Evolutionary conservation across 2,888 invertebrate species (phyloP), one percentile per base, ranked within the genome.

Genomic region (Tachina grossa): DNA sequence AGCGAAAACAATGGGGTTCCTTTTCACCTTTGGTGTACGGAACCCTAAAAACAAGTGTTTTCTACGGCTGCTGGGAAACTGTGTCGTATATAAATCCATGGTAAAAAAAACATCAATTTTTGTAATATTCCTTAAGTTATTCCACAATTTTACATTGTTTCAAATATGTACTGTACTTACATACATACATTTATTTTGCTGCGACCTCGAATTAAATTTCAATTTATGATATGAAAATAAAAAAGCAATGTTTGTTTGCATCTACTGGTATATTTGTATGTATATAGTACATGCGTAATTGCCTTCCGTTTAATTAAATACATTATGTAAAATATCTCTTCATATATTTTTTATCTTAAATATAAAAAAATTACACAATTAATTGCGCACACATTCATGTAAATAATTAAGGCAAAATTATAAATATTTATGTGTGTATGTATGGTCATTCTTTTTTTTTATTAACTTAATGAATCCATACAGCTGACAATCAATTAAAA

Each of bases 401-500:
- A 61, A 66, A 13, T 14, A 41, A 51, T 51, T 75, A 11, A 66
- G 49, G 43, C 16, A 22, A 9, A 78, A 45, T 11, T 65, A 79
- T 49, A 57, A 53, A 69, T 11, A 49, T 49, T 9, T 49, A 49
- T 13, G 2, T n/a, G n/a, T 49, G n/a, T 14, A n/a, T 49, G n/a
- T 49, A 14, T n/a, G 49, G 14, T 1, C n/a, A 1, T 69, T 43
- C 16, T 45, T 76, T 65, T n/a, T 14, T 59, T 63, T 55, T 41
- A 63, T 68, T 47, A 51, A 14, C 39, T 68, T 68, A 78, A 78
- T 83, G 66, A 83, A 78, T 47, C 68, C 53, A 61, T 79, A 69
- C 49, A 82, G 16, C 53, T 79, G 75, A 63, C 78, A 82, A 85
- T 82, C 78, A 85, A 72, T 82, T 82, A 85, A 79, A 79, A 85